Evolutionary conservation across 2,888 invertebrate species (phyloP).

Genomic region (Archips crataeganus): DNA sequence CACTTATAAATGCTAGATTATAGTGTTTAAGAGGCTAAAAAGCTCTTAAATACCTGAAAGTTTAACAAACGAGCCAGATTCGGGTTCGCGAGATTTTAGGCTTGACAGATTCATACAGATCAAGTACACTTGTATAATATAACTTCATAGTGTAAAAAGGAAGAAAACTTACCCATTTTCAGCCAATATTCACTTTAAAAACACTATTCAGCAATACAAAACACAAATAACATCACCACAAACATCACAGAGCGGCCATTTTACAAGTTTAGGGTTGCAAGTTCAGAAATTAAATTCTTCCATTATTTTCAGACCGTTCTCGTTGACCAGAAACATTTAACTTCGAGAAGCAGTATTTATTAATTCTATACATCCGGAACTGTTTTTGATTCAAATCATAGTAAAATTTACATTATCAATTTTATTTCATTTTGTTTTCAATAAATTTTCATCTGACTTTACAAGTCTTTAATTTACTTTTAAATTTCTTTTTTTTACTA

Average conservation of each 20-base stretch:
- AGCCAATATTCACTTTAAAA: slow-evolving; percentile 54
- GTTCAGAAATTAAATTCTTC: slow-evolving; percentile 30
- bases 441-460: too few species aligned
- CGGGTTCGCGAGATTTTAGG: slow-evolving; percentile 7
- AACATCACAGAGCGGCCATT: slow-evolving; percentile 79
- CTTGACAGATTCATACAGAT: background rate
- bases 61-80: slow-evolving; percentile 25
- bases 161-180: slow-evolving; percentile 72
- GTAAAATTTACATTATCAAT: too few species aligned
- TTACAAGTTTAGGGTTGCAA: slow-evolving; percentile 58
- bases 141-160: background rate
- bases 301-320: slow-evolving; percentile 1
- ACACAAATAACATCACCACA: slow-evolving; percentile 74
- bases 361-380: too few species aligned
- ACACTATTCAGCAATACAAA: slow-evolving; percentile 59
- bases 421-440: too few species aligned
- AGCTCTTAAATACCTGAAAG: background rate
- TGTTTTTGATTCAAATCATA: too few species aligned
- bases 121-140: background rate
- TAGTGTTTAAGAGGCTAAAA: background rate
- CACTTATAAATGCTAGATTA: slow-evolving; percentile 2
- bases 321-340: background rate
- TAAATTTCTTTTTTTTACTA: too few species aligned
- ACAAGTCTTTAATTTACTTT: too few species aligned
- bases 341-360: background rate